Evolutionary conservation across 2,113 vertebrate genomes (phyloP), one percentile per base, ranked within the genome.

Genomic region (Cephalopholis sonnerati): DNA sequence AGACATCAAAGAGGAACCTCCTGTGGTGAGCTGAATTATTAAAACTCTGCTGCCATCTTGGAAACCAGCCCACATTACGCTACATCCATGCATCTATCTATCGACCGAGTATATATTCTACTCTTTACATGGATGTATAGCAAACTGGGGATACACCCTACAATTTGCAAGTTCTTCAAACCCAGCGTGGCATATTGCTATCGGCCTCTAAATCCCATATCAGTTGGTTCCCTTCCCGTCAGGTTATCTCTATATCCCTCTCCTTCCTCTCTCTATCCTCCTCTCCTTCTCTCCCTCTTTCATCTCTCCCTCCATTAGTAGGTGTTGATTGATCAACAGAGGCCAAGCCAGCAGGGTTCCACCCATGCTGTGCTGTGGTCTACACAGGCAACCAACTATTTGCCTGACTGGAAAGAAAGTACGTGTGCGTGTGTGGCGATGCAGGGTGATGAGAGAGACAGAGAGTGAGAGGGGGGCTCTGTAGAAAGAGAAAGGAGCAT

Each of bases 11-110:
- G 91, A 91, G 89, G 41, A 88, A 93, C 94, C 94, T 90, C 87
- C 89, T 91, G 93, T 51, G 73, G 93, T 88, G 91, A 92, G 82
- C 75, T 95, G 92, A 95, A 94, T 92, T 93, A 95, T 95, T 96
- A 87, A 95, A 82, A 74, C 63, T 67, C 61, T 50, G 82, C 78
- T 87, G 91, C 85, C 84, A 93, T 91, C 90, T 87, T 91, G 90
- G 91, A 92, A 76, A 87, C 13, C 29, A 58, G 22, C 39, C 50
- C 7, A 16, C 27, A 67, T 64, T 29, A 41, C 5, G 46, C 65
- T 57, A 3, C 66, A 27, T 71, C 61, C 58, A 32, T 59, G 36
- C 29, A 29, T 70, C 84, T 10, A 13, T 74, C 64, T 5, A 18
- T 55, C 32, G 1, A 57, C 17, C 9, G 15, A 53, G 20, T 70